A percentile compares a stretch with the other conserved stretches of the same genome.
Conservation (phyloP, 2,888 invertebrate species). For the Melikaiella ostensackeni region DNA sequence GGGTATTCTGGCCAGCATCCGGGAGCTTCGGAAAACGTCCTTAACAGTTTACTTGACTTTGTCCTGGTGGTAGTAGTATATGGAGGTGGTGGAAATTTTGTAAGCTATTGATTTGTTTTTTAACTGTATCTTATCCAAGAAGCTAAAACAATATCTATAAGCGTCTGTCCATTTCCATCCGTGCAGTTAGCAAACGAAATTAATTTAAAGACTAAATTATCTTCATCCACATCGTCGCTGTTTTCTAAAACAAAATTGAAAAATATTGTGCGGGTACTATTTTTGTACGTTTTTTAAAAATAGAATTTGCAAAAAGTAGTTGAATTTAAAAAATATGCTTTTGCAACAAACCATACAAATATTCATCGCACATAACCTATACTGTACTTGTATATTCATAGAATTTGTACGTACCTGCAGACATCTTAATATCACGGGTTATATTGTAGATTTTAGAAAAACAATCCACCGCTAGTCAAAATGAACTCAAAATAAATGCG, state of each 20-base stretch:
- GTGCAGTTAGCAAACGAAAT: not conserved
- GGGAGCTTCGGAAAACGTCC: not conserved
- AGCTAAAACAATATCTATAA: constrained; percentile 4
- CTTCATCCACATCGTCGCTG: not conserved
- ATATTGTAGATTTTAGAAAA: too few species aligned
- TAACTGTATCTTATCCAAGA: not conserved
- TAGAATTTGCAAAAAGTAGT: not conserved
- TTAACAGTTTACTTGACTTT: not conserved
- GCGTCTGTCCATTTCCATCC: not conserved
- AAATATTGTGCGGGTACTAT: not conserved
- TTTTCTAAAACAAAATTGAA: not conserved
- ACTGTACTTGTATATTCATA: too few species aligned
- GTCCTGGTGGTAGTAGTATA: not conserved
- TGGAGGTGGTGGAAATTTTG: constrained; percentile 1
- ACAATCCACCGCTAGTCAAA: too few species aligned
- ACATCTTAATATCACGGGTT: too few species aligned
- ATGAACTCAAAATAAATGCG: too few species aligned
- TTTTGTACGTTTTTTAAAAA: not conserved
- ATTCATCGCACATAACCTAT: too few species aligned
- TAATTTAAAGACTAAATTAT: not conserved
- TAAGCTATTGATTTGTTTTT: not conserved
- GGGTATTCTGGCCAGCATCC: not conserved
- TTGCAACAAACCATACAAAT: too few species aligned
- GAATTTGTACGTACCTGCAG: too few species aligned
- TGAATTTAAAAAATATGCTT: too few species aligned